phyloP scores from a whole-genome alignment of 1,140 invertebrate genomes.

The Grapholita molesta region DNA sequence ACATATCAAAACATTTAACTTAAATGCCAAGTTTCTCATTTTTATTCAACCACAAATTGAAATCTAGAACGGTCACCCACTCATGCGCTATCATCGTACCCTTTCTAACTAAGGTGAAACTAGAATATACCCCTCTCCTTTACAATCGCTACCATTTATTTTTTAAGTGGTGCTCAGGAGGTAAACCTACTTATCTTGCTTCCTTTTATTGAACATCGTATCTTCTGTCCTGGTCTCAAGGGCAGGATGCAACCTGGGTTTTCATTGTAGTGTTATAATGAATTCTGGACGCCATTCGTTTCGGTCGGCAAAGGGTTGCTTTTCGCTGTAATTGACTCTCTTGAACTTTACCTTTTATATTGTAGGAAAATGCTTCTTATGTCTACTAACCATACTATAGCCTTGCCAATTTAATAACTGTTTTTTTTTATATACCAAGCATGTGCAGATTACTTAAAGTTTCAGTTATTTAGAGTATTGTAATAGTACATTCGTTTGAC shows the following conservation, averaged over 20 bases:
- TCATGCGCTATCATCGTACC: slow-evolving; percentile 25
- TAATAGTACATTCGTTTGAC: too few species aligned
- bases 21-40: background rate
- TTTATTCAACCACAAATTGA: background rate
- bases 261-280: slow-evolving; percentile 52
- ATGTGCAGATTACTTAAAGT: too few species aligned
- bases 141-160: slow-evolving; percentile 59
- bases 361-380: too few species aligned
- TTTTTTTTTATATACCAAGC: too few species aligned
- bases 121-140: slow-evolving; percentile 30
- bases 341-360: slow-evolving; percentile 1
- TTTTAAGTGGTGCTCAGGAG: slow-evolving; percentile 48
- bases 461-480: too few species aligned
- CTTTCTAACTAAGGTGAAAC: slow-evolving; percentile 19
- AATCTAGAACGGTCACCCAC: slow-evolving; percentile 20
- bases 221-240: slow-evolving; percentile 46
- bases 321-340: background rate
- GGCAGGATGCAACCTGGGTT: slow-evolving; percentile 61
- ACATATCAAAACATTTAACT: background rate
- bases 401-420: too few species aligned
- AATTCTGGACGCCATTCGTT: slow-evolving; percentile 18
- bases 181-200: slow-evolving; percentile 32
- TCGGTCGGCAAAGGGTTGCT: slow-evolving; percentile 30
- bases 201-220: slow-evolving; percentile 26
- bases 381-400: too few species aligned